phyloP scores from a whole-genome alignment of 2,797 vertebrate genomes.

The Fringilla coelebs region DNA sequence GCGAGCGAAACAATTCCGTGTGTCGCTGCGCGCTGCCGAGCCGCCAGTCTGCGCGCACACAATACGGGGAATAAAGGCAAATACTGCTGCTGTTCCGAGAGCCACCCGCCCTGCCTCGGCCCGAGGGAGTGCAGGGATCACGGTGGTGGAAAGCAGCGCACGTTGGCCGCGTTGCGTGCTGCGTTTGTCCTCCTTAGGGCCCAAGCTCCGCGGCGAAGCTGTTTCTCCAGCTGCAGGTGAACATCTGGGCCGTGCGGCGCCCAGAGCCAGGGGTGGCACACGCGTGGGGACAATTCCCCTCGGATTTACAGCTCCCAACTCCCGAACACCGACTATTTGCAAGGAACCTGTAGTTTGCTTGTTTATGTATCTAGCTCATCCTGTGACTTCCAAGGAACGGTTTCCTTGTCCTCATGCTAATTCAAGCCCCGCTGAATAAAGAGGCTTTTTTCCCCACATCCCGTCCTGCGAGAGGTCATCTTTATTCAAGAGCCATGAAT shows the following conservation, averaged over 20 bases:
- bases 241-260: background rate
- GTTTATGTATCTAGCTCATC: constrained; percentile 46
- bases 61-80: background rate
- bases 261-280: background rate
- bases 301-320: background rate
- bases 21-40: background rate
- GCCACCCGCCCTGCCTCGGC: background rate
- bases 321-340: background rate
- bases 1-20: constrained; percentile 12
- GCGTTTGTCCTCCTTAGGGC: background rate
- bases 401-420: constrained; percentile 44
- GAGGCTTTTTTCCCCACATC: constrained; percentile 5
- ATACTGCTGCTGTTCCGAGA: background rate
- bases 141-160: background rate
- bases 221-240: background rate
- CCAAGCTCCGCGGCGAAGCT: background rate
- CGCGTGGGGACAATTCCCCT: background rate
- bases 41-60: background rate
- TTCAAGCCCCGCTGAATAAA: constrained; percentile 51
- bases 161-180: background rate
- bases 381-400: constrained; percentile 45
- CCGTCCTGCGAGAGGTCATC: constrained; percentile 49
- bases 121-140: background rate
- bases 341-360: constrained; percentile 21
- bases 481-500: constrained; percentile 71